Base-by-base conservation (phyloP, 37 sponge, comb jelly and placozoan genomes). In the Halichondria panicea region DNA sequence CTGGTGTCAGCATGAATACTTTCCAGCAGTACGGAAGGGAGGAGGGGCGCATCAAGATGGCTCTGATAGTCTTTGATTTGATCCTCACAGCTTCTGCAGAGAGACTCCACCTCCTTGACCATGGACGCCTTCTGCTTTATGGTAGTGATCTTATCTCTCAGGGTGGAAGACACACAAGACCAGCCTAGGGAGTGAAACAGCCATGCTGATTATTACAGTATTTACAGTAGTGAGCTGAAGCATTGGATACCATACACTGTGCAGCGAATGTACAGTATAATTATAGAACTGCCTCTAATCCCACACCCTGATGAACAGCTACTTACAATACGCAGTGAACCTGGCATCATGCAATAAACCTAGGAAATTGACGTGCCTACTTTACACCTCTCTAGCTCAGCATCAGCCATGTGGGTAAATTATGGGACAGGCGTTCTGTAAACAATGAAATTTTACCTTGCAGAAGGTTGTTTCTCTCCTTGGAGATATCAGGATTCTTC, bases 401-500 rank as follows among this genome's bases (percentile, higher is more conserved):
- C 15, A 48, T 18, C 52, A 48, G 11, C 15, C 52, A 11, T 24
- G 24, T n/a, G n/a, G n/a, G n/a, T n/a, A n/a, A n/a, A n/a, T n/a
- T n/a, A n/a, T n/a, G n/a, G n/a, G 19, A 52, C 15, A 15, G 18
- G 18, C 54, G 54, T 61, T 22, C n/a, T 28, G n/a, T 27, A 36
- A 37, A n/a, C n/a, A n/a, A n/a, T n/a, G n/a, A n/a, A n/a, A n/a
- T 9, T 46, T 22, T 27, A 81, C 81, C 81, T 71, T 71, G 64
- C 30, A 85, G 43, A 0, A 88, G 59, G 68, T 82, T 68, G 22
- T 25, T 53, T 31, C 78, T 74, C 72, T 81, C 89, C 52, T 58
- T 71, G 45, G 83, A 78, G 36, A 88, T 88, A 63, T 88, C 89
- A 3, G 89, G 89, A 50, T 88, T 88, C 78, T 77, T 70, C 32